Evolutionary conservation across 2,797 vertebrate genomes (phyloP), one percentile per base, ranked within the genome.

Genomic region (Lutjanus argentimaculatus): DNA sequence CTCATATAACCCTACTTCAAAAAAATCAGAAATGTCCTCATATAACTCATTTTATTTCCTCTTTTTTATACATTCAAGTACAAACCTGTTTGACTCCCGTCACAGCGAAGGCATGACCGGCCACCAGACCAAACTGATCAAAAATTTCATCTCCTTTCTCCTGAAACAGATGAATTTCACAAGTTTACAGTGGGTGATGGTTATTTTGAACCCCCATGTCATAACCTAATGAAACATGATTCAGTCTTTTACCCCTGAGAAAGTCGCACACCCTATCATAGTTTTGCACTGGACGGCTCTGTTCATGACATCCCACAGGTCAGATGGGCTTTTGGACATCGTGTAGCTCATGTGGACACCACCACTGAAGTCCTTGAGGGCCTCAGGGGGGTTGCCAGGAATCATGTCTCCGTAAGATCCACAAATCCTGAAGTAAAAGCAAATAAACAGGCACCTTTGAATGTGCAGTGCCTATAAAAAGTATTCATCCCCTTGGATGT

Each of bases 401-500:
- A 51, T 70, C 83, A 81, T 78, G 58, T 74, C 79, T 13, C 21
- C 52, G 3, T 85, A 85, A 19, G 83, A 85, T 19, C 83, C 77
- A 13, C 83, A 85, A 15, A 85, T 12, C 36, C 77, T 80, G 83
- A 40, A 8, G 75, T 2, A 56, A 52, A 52, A 40, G 1, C 11
- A 55, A 2, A 17, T 22, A 46, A 46, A 25, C 4, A 4, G 5
- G 17, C 16, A 57, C n/a, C 7, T 36, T 40, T 49, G 8, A 52
- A n/a, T 40, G 45, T 15, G 22, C 30, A 36, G 30, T 36, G 30
- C 30, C 30, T 36, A 36, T 36, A 36, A 36, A 36, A 36, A 30
- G 25, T 30, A 30, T 30, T 30, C 4, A 30, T 4, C 4, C 4
- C 6, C 30, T 36, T 36, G 5, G 30, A 36, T 36, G 30, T 36